These are phyloP conservation scores for Echinops telfairi DNA, from an alignment of 2,113 vertebrate genomes.

Conservation along the genomic window DNA sequence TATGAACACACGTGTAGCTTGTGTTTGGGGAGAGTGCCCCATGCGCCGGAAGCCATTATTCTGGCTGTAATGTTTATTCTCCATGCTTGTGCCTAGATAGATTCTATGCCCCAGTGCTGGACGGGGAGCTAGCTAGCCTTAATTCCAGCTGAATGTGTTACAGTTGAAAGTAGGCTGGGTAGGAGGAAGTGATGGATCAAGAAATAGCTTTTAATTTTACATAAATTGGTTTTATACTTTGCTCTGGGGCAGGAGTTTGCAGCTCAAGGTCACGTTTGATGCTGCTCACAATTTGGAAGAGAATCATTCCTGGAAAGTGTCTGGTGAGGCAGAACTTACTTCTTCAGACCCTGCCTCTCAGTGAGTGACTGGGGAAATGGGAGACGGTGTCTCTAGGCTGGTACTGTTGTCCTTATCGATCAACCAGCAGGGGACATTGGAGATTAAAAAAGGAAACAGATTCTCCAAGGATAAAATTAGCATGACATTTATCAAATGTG, in stretches of 20 bases:
- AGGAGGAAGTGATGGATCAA: slow-evolving; percentile 49
- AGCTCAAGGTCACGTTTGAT: slow-evolving; percentile 63
- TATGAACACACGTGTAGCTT: slow-evolving; percentile 78
- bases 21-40: slow-evolving; percentile 21
- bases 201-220: slow-evolving; percentile 76
- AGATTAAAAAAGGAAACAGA: neutral
- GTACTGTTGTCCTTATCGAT: neutral
- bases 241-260: slow-evolving; percentile 70
- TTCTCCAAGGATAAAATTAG: slow-evolving; percentile 25
- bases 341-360: neutral
- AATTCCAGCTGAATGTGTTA: slow-evolving; percentile 60
- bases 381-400: neutral
- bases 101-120: slow-evolving; percentile 67
- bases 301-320: slow-evolving; percentile 23
- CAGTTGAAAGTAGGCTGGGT: slow-evolving; percentile 30
- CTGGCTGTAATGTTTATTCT: slow-evolving; percentile 75
- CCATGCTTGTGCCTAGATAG: slow-evolving; percentile 60
- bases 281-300: neutral
- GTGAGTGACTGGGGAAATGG: neutral
- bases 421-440: neutral
- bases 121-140: neutral
- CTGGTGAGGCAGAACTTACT: neutral
- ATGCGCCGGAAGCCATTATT: slow-evolving; percentile 72
- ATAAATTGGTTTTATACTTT: slow-evolving; percentile 69
- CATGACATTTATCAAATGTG: neutral